Evolutionary conservation across 2,797 vertebrate genomes (phyloP).

Genomic region (Tenualosa ilisha): DNA sequence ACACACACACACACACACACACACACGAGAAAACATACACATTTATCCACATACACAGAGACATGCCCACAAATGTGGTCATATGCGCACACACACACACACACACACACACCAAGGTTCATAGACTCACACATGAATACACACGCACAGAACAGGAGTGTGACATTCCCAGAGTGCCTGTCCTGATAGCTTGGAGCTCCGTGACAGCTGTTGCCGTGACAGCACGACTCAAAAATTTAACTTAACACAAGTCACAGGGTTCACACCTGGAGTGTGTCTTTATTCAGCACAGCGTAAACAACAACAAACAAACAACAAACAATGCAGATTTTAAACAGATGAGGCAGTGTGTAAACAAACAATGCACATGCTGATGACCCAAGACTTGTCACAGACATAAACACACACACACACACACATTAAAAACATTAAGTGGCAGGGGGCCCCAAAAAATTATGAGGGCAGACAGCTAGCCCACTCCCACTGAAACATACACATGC

Average conservation of each 20-base stretch:
- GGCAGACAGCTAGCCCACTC: not conserved
- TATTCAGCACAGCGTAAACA: not conserved
- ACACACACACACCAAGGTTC: not conserved
- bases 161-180: slow-evolving; percentile 15
- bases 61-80: too few relatives aligned
- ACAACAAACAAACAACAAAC: not conserved
- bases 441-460: not conserved
- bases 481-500: not conserved
- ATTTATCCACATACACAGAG: too few relatives aligned
- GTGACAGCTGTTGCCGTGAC: slow-evolving; percentile 10
- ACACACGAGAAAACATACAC: too few relatives aligned
- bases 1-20: not conserved
- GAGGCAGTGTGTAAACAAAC: slow-evolving; percentile 5
- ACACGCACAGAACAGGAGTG: not conserved
- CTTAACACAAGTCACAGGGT: not conserved
- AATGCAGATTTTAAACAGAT: not conserved
- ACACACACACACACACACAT: not conserved
- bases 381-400: not conserved
- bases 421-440: not conserved
- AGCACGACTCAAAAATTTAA: not conserved
- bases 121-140: not conserved
- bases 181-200: not conserved
- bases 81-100: not conserved
- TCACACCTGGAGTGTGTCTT: not conserved
- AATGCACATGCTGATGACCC: slow-evolving; percentile 5